Conservation (phyloP, 1,140 invertebrate genomes). For the Myzus persicae region DNA sequence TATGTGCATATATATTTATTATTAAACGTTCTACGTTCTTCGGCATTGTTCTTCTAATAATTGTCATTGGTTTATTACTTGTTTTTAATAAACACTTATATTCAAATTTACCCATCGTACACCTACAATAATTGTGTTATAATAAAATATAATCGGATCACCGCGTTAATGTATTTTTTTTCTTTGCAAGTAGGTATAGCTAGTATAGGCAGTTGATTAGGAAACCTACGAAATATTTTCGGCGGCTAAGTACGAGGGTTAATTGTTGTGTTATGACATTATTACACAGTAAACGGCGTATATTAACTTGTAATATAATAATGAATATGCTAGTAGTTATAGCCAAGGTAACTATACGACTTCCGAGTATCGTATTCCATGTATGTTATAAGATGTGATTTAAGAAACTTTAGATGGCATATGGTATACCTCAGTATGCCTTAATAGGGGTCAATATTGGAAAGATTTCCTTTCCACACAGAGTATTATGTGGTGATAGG, state of each 20-base stretch:
- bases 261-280: conserved; percentile 19
- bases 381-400: conserved; percentile 34
- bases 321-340: neutral
- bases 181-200: neutral
- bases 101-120: neutral
- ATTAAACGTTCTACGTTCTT: neutral
- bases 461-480: conserved; percentile 15
- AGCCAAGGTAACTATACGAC: neutral
- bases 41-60: neutral
- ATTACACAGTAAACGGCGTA: neutral
- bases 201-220: neutral
- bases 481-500: neutral
- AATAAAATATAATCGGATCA: neutral
- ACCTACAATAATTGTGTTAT: neutral
- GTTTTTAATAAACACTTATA: neutral
- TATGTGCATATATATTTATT: too few relatives aligned
- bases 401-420: conserved; percentile 42
- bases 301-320: conserved; percentile 38
- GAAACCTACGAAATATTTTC: conserved; percentile 54
- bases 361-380: conserved; percentile 46
- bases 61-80: neutral
- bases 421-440: neutral
- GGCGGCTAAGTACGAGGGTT: conserved; percentile 40
- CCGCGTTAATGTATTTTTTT: neutral
- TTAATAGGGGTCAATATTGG: neutral